phyloP scores from a whole-genome alignment of 2,113 vertebrate genomes.

The Mellivora capensis region DNA sequence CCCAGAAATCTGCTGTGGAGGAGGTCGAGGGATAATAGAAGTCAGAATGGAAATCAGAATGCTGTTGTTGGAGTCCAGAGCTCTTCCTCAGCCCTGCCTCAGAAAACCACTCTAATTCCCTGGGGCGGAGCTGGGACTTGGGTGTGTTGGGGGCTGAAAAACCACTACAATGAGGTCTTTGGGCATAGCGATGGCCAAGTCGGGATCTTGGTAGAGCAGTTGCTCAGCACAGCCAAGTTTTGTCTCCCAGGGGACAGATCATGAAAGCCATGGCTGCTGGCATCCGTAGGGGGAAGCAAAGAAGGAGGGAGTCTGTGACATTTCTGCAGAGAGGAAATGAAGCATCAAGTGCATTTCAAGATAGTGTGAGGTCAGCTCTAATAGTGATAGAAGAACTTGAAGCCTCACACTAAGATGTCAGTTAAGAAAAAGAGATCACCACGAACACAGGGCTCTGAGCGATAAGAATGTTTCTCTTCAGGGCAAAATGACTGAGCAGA shows the following conservation, averaged over 20 bases:
- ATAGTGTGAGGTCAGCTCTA: background rate
- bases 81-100: background rate
- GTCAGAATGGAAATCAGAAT: background rate
- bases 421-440: background rate
- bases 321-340: background rate
- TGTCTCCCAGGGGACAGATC: background rate
- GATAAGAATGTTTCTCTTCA: background rate
- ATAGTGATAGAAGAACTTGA: background rate
- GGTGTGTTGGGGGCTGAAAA: fast-evolving
- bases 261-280: background rate
- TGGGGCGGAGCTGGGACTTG: no score
- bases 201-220: background rate
- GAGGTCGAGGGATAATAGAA: background rate
- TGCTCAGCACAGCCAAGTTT: background rate
- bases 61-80: background rate
- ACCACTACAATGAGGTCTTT: background rate
- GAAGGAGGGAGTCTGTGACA: background rate
- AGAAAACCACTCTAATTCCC: fast-evolving
- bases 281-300: background rate
- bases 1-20: background rate
- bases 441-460: background rate
- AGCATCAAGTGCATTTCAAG: background rate
- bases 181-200: background rate
- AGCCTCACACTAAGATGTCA: background rate
- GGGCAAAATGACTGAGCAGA: background rate